Evolutionary conservation across 2,113 vertebrate species (phyloP).

Genomic region (Lamprotornis superbus): DNA sequence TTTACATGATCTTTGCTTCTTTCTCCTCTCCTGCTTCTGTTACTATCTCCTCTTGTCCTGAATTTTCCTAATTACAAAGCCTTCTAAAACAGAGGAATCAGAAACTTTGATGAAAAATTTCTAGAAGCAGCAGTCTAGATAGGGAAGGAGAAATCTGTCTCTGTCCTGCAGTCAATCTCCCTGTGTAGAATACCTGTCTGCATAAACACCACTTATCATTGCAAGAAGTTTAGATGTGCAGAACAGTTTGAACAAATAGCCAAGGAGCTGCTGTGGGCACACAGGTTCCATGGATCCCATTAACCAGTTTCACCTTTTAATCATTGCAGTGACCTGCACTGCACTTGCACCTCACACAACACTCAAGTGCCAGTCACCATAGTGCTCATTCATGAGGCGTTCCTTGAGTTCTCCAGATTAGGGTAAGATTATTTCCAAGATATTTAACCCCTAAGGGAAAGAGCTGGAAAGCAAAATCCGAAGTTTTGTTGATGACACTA

Average conservation of each 20-base stretch:
- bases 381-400: background rate
- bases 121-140: background rate
- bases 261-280: background rate
- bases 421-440: background rate
- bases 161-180: background rate
- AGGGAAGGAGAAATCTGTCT: background rate
- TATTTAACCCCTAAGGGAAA: background rate
- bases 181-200: background rate
- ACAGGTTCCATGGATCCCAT: background rate
- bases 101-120: background rate
- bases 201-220: background rate
- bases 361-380: background rate
- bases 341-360: background rate
- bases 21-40: background rate
- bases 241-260: background rate
- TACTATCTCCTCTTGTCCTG: background rate
- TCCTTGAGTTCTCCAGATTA: background rate
- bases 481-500: background rate
- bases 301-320: background rate
- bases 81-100: background rate
- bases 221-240: background rate
- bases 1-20: background rate
- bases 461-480: background rate
- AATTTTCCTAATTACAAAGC: background rate
- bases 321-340: background rate